Base-by-base conservation (phyloP, 1,140 invertebrate genomes). In the Drosophila simulans region DNA sequence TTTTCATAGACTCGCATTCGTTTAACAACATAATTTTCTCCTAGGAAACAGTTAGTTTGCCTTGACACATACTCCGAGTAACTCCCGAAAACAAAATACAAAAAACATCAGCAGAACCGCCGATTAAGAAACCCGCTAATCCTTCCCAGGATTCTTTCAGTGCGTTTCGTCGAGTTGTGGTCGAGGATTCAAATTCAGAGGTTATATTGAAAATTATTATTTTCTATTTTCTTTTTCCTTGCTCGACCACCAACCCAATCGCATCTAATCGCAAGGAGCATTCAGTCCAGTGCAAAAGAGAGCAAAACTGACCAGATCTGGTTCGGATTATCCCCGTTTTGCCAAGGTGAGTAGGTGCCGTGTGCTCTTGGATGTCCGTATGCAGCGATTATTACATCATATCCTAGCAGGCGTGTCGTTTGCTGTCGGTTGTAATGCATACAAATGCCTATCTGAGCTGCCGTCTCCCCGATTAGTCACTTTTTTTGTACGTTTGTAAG, bases 401-500 rank as follows among this genome's bases (percentile, higher is more conserved):
- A 20, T 35, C 40, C 22, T 10, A 74, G 71, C 35, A 74, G 52
- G 70, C 59, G 12, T 31, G 11, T 20, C 39, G 51, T 17, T 57
- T 58, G 72, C 51, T 43, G 39, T 76, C 48, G 37, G 49, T 45
- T 57, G 31, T 42, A 39, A 75, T 53, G 54, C 42, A 49, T 49
- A 57, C 80, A 78, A 78, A 83, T 78, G 80, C 54, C 75, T 49
- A 42, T 72, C 57, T 62, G 39, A 72, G 37, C 43, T 63, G 22
- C 57, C 49, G 35, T 46, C 45, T 65, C 45, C 13, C 27, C 31
- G 66, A 75, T 48, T 68, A 55, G 53, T 51, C 40, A 25, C 12
- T 13, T 42, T 78, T 84, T 63, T 62, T 86, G 39, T 69, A 74
- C 52, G 51, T 82, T 80, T 80, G 51, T 64, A 82, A 70, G 39